A percentile compares a stretch with the other conserved stretches of the same genome.
Conservation (phyloP, 2,113 vertebrate species). For the Tenrec ecaudatus region DNA sequence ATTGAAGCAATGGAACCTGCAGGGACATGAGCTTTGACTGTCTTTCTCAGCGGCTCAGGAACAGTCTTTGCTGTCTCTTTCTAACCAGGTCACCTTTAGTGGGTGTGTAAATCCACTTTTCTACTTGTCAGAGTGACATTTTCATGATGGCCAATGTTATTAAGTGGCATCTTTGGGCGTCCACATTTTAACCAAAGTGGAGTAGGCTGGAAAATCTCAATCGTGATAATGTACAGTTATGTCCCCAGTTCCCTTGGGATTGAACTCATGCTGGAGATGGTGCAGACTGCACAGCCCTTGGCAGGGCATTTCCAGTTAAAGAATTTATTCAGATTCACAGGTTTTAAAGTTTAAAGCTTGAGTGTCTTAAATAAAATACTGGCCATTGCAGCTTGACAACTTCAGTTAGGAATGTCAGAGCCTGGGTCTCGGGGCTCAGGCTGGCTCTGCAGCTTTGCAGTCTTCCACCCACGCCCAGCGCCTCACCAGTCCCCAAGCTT, state of each 20-base stretch:
- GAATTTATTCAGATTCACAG: conserved; percentile 54
- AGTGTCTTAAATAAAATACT: conserved; percentile 60
- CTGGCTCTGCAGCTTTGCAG: not conserved
- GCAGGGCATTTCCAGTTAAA: conserved; percentile 64
- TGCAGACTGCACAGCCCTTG: conserved; percentile 32
- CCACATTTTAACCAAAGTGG: conserved; percentile 78
- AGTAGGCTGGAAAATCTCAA: conserved; percentile 74
- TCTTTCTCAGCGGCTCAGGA: conserved; percentile 31
- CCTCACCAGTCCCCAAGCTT: not conserved
- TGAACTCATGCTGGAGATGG: conserved; percentile 38
- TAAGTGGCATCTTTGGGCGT: conserved; percentile 76
- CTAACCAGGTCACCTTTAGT: conserved; percentile 70
- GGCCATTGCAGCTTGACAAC: not conserved
- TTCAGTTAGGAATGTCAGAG: not conserved
- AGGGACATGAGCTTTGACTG: not conserved
- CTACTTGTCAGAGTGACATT: conserved; percentile 79
- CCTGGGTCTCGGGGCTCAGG: not conserved
- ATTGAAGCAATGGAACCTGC: not conserved
- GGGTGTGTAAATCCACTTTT: conserved; percentile 70
- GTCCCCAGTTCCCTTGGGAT: conserved; percentile 66
- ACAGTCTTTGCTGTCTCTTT: conserved; percentile 47
- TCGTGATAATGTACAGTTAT: conserved; percentile 69
- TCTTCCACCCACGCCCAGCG: no score
- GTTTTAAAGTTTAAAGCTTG: conserved; percentile 49
- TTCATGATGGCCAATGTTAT: conserved; percentile 70